These are phyloP conservation scores for Achlya flavicornis DNA, from an alignment of 2,888 invertebrate genomes.

Conservation along the genomic window DNA sequence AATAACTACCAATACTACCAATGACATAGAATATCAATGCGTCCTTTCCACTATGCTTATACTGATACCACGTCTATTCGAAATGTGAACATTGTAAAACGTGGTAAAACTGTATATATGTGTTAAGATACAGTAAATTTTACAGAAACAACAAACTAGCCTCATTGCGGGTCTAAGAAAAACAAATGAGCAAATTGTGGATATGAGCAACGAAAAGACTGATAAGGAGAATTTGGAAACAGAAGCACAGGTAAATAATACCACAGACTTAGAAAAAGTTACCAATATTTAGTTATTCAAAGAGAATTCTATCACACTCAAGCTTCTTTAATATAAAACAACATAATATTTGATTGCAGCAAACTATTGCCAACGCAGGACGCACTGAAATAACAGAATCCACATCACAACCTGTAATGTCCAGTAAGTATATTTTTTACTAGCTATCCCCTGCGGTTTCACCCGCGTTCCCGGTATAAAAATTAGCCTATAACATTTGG, in stretches of 20 bases:
- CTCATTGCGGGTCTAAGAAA: slow-evolving; percentile 95
- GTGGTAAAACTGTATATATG: not conserved
- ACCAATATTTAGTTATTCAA: not conserved
- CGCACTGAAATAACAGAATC: slow-evolving; percentile 77
- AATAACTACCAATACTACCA: too few species aligned
- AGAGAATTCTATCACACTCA: not conserved
- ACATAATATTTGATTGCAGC: slow-evolving; percentile 40
- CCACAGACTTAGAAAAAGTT: not conserved
- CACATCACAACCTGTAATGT: slow-evolving; percentile 74
- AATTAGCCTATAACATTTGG: too few species aligned
- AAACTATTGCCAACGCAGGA: slow-evolving; percentile 58
- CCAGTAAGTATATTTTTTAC: slow-evolving; percentile 55
- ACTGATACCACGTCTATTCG: too few species aligned
- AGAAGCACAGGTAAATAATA: slow-evolving; percentile 62
- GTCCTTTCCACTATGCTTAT: too few species aligned
- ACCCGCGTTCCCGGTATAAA: too few species aligned
- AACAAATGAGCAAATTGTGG: slow-evolving; percentile 88
- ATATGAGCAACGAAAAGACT: slow-evolving; percentile 85
- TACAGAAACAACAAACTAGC: slow-evolving; percentile 96
- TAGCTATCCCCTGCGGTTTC: too few species aligned
- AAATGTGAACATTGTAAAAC: too few species aligned
- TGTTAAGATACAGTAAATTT: slow-evolving; percentile 19
- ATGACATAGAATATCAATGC: too few species aligned
- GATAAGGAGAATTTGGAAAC: slow-evolving; percentile 82
- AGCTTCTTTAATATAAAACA: not conserved